Evolutionary conservation across 2,888 invertebrate genomes (phyloP).

Genomic region (Esperia sulphurella): DNA sequence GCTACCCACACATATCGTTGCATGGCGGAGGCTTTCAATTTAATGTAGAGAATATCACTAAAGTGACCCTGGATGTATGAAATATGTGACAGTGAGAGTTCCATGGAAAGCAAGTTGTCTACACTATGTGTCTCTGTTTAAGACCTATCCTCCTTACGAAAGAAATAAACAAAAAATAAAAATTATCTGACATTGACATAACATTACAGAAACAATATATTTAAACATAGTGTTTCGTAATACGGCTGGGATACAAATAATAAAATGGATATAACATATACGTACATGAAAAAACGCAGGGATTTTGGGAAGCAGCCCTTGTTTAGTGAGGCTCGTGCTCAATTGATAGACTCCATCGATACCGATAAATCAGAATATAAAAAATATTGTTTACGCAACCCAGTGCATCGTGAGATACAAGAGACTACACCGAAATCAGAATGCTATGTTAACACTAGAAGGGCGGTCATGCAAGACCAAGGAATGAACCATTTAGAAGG

Average conservation of each 20-base stretch:
- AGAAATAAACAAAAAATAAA: too few species aligned
- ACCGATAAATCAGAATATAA: slow-evolving; percentile 45
- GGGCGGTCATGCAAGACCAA: slow-evolving; percentile 60
- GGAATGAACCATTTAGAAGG: slow-evolving; percentile 87
- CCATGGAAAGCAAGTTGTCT: too few species aligned
- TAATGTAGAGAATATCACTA: too few species aligned
- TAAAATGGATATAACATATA: slow-evolving; percentile 23
- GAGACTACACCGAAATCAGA: slow-evolving; percentile 41
- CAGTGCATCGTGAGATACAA: slow-evolving; percentile 59
- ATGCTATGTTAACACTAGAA: slow-evolving; percentile 77
- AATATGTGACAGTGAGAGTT: too few species aligned
- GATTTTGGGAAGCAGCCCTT: slow-evolving; percentile 65
- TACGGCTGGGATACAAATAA: too few species aligned
- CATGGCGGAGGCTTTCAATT: too few species aligned
- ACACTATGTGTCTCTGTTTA: too few species aligned
- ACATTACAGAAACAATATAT: too few species aligned
- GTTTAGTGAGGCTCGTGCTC: slow-evolving; percentile 47
- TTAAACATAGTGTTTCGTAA: neutral
- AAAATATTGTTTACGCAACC: slow-evolving; percentile 60
- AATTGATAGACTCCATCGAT: slow-evolving; percentile 44
- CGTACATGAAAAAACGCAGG: slow-evolving; percentile 57
- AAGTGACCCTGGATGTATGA: too few species aligned
- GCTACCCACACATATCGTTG: too few species aligned
- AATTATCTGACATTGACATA: too few species aligned
- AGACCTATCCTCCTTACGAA: too few species aligned